A percentile compares a stretch with the other conserved stretches of the same genome.
phyloP scores from a whole-genome alignment of 1,140 invertebrate species.

The Cyclargus thomasi region DNA sequence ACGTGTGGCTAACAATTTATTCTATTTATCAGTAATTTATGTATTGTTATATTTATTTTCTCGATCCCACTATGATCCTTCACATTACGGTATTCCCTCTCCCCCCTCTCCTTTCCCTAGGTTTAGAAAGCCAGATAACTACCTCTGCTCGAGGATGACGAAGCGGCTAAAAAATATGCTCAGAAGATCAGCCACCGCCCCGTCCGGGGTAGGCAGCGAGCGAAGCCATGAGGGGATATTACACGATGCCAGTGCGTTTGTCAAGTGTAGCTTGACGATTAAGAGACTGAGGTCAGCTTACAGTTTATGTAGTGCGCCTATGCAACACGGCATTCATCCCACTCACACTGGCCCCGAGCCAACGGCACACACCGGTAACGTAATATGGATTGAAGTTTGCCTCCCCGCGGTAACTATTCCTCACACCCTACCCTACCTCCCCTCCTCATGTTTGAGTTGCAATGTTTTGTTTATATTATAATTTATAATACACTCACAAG shows the following conservation, averaged over 20 bases:
- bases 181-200: slow-evolving; percentile 64
- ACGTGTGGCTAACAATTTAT: slow-evolving; percentile 32
- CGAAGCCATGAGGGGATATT: slow-evolving; percentile 61
- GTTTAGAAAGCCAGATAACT: slow-evolving; percentile 74
- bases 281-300: slow-evolving; percentile 74
- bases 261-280: slow-evolving; percentile 70
- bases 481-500: slow-evolving; percentile 1
- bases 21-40: slow-evolving; percentile 32
- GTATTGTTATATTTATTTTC: slow-evolving; percentile 68
- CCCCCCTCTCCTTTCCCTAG: slow-evolving; percentile 52
- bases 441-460: slow-evolving; percentile 8
- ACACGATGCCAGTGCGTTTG: slow-evolving; percentile 67
- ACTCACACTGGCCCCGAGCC: slow-evolving; percentile 40
- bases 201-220: slow-evolving; percentile 48
- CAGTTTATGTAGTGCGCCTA: slow-evolving; percentile 66
- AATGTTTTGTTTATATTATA: slow-evolving; percentile 5
- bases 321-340: slow-evolving; percentile 58
- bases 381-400: slow-evolving; percentile 16
- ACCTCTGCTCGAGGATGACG: slow-evolving; percentile 55
- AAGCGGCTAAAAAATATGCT: slow-evolving; percentile 53
- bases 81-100: slow-evolving; percentile 39
- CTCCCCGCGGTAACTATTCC: neutral
- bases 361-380: slow-evolving; percentile 22
- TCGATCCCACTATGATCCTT: slow-evolving; percentile 34
- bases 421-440: slow-evolving; percentile 7